A percentile compares a stretch with the other conserved stretches of the same genome.
These are phyloP conservation scores for Fregetta grallaria DNA, from an alignment of 2,113 vertebrate species.

Conservation along the genomic window DNA sequence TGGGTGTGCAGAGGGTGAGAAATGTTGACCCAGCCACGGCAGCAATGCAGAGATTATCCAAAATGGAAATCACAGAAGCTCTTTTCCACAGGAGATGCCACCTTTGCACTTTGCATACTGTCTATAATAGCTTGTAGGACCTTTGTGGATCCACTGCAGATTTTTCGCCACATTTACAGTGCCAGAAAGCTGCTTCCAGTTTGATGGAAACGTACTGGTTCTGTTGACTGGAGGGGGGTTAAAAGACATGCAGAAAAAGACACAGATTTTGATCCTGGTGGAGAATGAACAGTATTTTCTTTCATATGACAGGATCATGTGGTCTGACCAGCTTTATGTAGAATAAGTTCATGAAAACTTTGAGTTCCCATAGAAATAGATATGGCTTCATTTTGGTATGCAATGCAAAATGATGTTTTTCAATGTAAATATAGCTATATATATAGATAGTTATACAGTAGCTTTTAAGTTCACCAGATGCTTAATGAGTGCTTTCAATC, in stretches of 20 bases:
- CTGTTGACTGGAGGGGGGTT: not conserved
- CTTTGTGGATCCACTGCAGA: not conserved
- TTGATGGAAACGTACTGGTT: not conserved
- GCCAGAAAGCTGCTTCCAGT: not conserved
- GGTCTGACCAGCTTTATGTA: not conserved
- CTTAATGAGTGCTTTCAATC: not conserved
- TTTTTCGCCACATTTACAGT: not conserved
- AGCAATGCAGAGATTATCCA: not conserved
- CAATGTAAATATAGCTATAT: not conserved
- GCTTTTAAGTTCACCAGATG: not conserved
- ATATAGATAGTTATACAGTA: not conserved
- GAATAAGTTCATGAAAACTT: not conserved
- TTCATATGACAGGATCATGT: not conserved
- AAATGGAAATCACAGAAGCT: not conserved
- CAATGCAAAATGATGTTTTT: not conserved
- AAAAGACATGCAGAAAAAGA: not conserved
- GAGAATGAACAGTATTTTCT: not conserved
- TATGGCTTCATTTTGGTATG: not conserved
- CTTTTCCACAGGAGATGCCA: not conserved
- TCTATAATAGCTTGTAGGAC: not conserved
- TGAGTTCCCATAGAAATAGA: not conserved
- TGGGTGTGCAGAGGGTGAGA: not conserved
- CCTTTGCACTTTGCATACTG: not conserved
- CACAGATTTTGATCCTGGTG: not conserved
- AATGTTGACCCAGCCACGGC: not conserved